Evolutionary conservation across 2,113 vertebrate species (phyloP), one percentile per base, ranked within the genome.

Genomic region (Nematolebias whitei): DNA sequence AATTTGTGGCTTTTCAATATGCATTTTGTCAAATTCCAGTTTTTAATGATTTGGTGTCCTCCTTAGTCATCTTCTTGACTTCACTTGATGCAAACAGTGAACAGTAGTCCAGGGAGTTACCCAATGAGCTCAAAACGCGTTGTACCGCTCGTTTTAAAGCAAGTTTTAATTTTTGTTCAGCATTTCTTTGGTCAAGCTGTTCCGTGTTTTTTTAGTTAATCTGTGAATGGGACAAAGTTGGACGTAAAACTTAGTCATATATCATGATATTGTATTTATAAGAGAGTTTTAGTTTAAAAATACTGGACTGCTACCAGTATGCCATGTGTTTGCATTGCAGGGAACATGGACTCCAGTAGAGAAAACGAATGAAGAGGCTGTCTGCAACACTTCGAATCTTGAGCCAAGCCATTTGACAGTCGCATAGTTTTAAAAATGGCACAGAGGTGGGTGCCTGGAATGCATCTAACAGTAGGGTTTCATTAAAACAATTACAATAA

Each of bases 401-500:
- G 73, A 84, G 85, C 87, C 86, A 85, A 87, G 77, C 81, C 82
- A 81, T 90, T 88, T 85, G 82, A 87, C 82, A 86, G 80, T 82
- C 49, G 72, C 72, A 71, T 82, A 63, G 79, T 82, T 88, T 85
- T 68, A 88, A 87, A 85, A 75, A 86, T 85, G 75, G 79, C 82
- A 74, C 74, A 66, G 72, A 82, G 87, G 84, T 87, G 87, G 81
- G 84, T 69, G 75, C 79, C 78, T 87, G 32, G 84, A 88, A 86
- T 82, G 79, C 75, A 76, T 86, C 76, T 75, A 77, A 84, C 87
- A 87, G 89, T 56, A 15, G 87, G 86, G 82, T 62, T 82, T 75
- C 76, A 19, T 67, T 72, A 70, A 87, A 89, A 89, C 89, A 90
- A 90, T 90, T 89, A 90, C 83, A 76, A 79, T 78, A 89, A 89